These are phyloP conservation scores for Zophobas morio DNA, from an alignment of 1,140 invertebrate species.

Conservation along the genomic window DNA sequence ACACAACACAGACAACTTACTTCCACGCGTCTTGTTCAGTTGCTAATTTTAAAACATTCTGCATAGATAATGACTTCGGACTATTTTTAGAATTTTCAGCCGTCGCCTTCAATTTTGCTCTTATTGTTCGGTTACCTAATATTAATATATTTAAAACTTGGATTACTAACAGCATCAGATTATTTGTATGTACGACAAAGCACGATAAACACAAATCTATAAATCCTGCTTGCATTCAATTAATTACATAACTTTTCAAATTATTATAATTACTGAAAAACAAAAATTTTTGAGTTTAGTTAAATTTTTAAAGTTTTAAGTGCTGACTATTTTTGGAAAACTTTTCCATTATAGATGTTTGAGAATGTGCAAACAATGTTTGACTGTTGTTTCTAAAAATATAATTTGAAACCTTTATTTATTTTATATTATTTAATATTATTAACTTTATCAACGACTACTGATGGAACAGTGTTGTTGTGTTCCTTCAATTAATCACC, in stretches of 20 bases:
- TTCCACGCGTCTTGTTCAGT: slow-evolving; percentile 57
- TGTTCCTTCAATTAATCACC: neutral
- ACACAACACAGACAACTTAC: slow-evolving; percentile 59
- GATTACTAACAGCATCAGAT: neutral
- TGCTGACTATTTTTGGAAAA: no score
- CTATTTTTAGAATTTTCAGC: slow-evolving; percentile 61
- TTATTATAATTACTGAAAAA: no score
- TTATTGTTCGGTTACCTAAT: slow-evolving; percentile 50
- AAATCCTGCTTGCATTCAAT: no score
- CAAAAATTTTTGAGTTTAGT: no score
- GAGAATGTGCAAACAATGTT: no score
- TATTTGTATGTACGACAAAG: slow-evolving; percentile 9
- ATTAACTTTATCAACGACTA: neutral
- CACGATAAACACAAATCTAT: neutral
- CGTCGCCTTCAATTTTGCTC: slow-evolving; percentile 49
- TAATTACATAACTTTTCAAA: no score
- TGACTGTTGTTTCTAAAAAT: no score
- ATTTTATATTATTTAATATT: no score
- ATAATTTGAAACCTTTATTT: no score
- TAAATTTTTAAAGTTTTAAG: no score
- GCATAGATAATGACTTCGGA: slow-evolving; percentile 57
- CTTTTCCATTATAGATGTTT: no score
- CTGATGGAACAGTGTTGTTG: neutral
- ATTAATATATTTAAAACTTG: slow-evolving; percentile 32
- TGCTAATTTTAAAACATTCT: slow-evolving; percentile 62